A percentile compares a stretch with the other conserved stretches of the same genome.
These are phyloP conservation scores for Siniperca obscura DNA, from an alignment of 2,797 vertebrate genomes.

Conservation along the genomic window DNA sequence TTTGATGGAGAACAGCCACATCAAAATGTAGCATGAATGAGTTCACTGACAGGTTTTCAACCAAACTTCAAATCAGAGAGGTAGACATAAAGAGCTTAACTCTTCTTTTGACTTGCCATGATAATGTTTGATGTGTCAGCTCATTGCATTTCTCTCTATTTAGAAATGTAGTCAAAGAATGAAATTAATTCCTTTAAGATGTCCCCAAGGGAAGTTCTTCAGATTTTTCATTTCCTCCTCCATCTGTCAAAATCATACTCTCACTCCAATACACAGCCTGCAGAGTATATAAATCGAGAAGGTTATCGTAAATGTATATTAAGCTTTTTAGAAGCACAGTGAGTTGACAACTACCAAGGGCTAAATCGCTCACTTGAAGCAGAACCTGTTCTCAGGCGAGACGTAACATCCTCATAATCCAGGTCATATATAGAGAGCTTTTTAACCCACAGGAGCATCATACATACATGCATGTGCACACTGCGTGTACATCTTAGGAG, in stretches of 20 bases:
- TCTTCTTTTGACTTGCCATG: conserved; percentile 67
- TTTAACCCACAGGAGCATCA: conserved; percentile 51
- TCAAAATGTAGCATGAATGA: conserved; percentile 51
- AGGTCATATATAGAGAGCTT: conserved; percentile 64
- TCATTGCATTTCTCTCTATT: conserved; percentile 68
- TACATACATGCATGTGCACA: conserved; percentile 41
- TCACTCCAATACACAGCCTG: conserved; percentile 80
- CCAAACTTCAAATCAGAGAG: conserved; percentile 59
- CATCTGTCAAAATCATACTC: conserved; percentile 83
- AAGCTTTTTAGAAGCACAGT: conserved; percentile 78
- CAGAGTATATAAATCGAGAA: conserved; percentile 71
- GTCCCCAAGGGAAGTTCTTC: conserved; percentile 75
- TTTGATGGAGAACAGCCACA: conserved; percentile 42
- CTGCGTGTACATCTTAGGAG: conserved; percentile 14
- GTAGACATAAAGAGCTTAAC: conserved; percentile 64
- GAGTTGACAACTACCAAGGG: conserved; percentile 75
- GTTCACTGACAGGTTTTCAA: conserved; percentile 57
- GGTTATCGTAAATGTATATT: conserved; percentile 80
- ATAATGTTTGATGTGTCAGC: conserved; percentile 72
- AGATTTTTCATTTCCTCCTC: conserved; percentile 65
- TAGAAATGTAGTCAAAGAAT: conserved; percentile 75
- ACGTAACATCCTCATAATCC: conserved; percentile 62
- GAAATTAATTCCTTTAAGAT: conserved; percentile 75
- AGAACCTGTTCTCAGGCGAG: conserved; percentile 72
- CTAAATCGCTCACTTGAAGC: conserved; percentile 79